Base-by-base conservation (phyloP, 2,888 invertebrate genomes). In the Notodonta dromedarius region DNA sequence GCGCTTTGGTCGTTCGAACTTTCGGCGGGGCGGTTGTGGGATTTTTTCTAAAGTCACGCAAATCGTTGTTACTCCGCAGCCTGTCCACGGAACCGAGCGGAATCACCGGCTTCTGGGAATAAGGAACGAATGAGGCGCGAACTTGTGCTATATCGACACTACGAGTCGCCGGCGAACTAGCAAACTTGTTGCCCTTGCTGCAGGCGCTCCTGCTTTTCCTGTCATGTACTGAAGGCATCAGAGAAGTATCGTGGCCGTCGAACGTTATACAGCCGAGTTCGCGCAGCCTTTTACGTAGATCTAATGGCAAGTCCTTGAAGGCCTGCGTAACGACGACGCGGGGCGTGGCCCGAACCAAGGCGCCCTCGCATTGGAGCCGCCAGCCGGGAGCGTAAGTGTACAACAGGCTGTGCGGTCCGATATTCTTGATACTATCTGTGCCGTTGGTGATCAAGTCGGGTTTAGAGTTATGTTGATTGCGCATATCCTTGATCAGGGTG, bases 1-100 rank as follows among this genome's bases (percentile, higher is more conserved):
- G 93, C 2, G 93, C 92, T 67, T 87, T 91, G 0, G 93, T 93
- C 39, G 88, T 91, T 56, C 90, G 77, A 3, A 93, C 87, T 67
- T 80, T 83, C 0, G 89, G 89, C 8, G 83, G 79, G 3, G 65
- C 63, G 2, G 65, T 42, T 40, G 75, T 71, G 3, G 57, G 54
- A 0, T 62, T 46, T 62, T 79, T 85, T 58, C 70, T 83, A 0
- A 58, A 51, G 4, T 86, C 83, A 8, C 74, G 74, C 0, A 79
- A 60, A 48, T 83, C 82, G 46, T 57, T 76, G 53, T 71, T 79
- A 57, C 73, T 79, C 11, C 70, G 79, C 6, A 78, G 46, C 11
- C 75, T 73, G 16, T 83, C 80, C 2, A 69, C 62, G 1, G 78
- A 71, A 13, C 70, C 71, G 16, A 70, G 66, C 32, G 74, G 73